phyloP scores from a whole-genome alignment of 2,797 vertebrate species.

The Myotis pilosus region DNA sequence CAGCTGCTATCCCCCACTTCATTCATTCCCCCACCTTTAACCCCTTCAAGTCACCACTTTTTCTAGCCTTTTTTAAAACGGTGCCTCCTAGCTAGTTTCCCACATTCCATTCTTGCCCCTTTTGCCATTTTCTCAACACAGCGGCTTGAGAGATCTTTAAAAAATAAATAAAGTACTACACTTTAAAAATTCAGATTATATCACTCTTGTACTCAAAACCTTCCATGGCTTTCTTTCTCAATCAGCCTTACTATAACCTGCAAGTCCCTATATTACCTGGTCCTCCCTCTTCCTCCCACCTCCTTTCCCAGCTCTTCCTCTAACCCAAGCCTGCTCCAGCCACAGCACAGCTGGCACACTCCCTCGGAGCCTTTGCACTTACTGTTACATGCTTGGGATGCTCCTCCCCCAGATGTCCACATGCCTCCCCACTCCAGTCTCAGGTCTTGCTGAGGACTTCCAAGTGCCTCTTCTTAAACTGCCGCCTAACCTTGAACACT shows the following conservation, averaged over 20 bases:
- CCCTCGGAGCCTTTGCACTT: neutral
- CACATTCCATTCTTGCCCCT: neutral
- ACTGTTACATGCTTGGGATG: rapidly evolving
- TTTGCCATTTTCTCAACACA: neutral
- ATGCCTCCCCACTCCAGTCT: neutral
- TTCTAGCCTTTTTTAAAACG: neutral
- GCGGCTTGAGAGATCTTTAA: neutral
- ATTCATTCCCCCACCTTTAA: neutral
- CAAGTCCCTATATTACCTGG: neutral
- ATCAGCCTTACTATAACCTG: neutral
- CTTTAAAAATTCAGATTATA: neutral
- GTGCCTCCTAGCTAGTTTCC: neutral
- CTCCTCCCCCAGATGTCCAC: neutral
- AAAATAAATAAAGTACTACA: neutral
- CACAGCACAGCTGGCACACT: neutral
- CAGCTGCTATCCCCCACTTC: neutral
- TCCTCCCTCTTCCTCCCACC: neutral
- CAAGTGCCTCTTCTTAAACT: neutral
- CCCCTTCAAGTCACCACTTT: too few relatives aligned
- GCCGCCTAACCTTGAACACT: neutral
- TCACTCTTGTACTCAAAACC: neutral
- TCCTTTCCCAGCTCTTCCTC: neutral
- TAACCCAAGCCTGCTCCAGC: neutral
- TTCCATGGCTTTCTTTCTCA: neutral
- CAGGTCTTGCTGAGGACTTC: neutral